These are phyloP conservation scores for Eupithecia subumbrata DNA, from an alignment of 2,888 invertebrate species.

Conservation along the genomic window DNA sequence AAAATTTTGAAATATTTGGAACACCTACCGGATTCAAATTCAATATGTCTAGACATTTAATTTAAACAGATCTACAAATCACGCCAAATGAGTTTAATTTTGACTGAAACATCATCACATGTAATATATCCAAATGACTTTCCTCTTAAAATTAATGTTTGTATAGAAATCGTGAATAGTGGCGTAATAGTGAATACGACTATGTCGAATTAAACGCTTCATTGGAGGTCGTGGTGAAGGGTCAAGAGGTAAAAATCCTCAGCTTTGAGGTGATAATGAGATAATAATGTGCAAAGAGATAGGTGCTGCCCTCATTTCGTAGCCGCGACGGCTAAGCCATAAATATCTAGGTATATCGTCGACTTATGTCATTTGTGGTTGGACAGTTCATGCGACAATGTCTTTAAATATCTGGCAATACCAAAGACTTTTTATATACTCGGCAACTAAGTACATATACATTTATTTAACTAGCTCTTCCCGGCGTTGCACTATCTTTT, in stretches of 20 bases:
- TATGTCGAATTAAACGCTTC: conserved; percentile 39
- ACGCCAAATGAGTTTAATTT: background rate
- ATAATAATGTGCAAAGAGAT: background rate
- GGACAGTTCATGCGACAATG: background rate
- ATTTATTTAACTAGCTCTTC: background rate
- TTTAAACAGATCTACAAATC: background rate
- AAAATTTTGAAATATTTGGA: background rate
- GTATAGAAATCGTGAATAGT: conserved; percentile 23
- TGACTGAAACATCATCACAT: background rate
- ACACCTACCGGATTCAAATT: background rate
- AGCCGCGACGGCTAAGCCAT: background rate
- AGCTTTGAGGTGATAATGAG: conserved; percentile 13
- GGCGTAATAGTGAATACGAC: conserved; percentile 41
- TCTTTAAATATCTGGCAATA: background rate
- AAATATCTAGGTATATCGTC: background rate
- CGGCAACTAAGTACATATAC: background rate
- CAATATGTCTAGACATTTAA: background rate
- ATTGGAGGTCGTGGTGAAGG: conserved; percentile 35
- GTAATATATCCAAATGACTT: background rate
- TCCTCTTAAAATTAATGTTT: background rate
- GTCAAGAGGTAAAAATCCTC: conserved; percentile 17
- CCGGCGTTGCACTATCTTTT: background rate
- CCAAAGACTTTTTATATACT: background rate
- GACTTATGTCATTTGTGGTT: background rate
- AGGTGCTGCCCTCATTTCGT: background rate